Evolutionary conservation across 2,888 invertebrate genomes (phyloP), one percentile per base, ranked within the genome.

Genomic region (Dicyrtomina minuta): DNA sequence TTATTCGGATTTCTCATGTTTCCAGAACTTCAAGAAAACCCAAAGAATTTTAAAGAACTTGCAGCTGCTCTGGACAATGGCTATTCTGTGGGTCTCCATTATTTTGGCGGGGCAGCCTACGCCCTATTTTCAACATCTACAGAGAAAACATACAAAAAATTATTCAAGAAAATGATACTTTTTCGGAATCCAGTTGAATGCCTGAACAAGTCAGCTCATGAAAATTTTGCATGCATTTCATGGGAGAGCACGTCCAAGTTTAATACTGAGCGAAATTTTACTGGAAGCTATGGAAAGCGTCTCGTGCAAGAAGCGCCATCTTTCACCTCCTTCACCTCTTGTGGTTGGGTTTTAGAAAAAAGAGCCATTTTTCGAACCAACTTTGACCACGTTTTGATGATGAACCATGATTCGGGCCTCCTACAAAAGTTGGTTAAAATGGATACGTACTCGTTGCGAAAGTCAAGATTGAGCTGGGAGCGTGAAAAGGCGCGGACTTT

Each of bases 151-250:
- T 76, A 75, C 58, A 22, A 59, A 8, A 70, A 67, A 62, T 74
- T 76, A 8, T 74, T 72, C 26, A 61, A 70, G 3, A 51, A 62
- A 46, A 72, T 75, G 75, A 70, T 66, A 12, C 58, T 76, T 24
- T 71, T 73, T 17, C 61, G 68, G 41, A 51, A 66, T 13, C 70
- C 70, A 10, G 70, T 64, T 12, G 59, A 71, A 44, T 76, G 76
- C 22, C 72, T 76, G 41, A 33, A 70, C 43, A 33, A 67, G 43
- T 59, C 72, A 1, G 68, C 68, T 0, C 20, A 22, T 10, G 17
- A 46, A 0, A 67, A 72, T n/a, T 74, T 76, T 65, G 70, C 71
- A 20, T 76, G 74, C 68, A 75, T 76, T 64, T 71, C 74, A 5
- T 76, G 74, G 73, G 70, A 73, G 20, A 70, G 71, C 17, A 66